Conservation (phyloP, 2,797 vertebrate species). For the Arremon brunneinucha region DNA sequence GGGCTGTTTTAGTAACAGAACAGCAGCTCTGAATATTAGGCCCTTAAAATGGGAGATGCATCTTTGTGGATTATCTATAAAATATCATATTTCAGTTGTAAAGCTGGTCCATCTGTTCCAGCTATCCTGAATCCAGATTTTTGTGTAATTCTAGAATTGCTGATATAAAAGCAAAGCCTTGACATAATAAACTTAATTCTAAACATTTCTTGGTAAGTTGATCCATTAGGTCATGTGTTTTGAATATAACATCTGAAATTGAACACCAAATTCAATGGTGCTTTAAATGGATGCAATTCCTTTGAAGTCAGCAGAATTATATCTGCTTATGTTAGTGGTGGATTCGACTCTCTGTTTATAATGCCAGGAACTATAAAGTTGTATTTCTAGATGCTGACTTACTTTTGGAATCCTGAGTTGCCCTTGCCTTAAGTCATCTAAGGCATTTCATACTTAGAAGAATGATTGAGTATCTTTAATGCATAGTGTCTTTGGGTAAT, state of each 20-base stretch:
- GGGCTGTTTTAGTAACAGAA: not conserved
- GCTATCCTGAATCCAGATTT: not conserved
- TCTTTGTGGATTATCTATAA: not conserved
- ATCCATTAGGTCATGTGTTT: not conserved
- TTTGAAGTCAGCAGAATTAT: slow-evolving; percentile 44
- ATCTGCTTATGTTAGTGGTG: not conserved
- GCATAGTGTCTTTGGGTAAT: not conserved
- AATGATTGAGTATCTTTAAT: not conserved
- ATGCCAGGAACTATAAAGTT: not conserved
- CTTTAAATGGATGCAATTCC: slow-evolving; percentile 20
- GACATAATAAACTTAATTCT: not conserved
- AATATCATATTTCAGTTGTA: not conserved
- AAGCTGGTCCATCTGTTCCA: not conserved
- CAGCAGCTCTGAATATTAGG: not conserved
- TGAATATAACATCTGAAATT: slow-evolving; percentile 9
- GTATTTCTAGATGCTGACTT: not conserved
- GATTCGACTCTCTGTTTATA: not conserved
- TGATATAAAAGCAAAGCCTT: not conserved
- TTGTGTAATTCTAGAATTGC: not conserved
- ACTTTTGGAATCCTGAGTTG: not conserved
- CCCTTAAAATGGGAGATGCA: not conserved
- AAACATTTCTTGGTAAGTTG: not conserved
- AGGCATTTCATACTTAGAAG: not conserved
- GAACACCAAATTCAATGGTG: not conserved
- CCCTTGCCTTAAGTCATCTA: not conserved